Percentiles rank a stretch among this genome's conserved stretches.
Evolutionary conservation across 2,113 vertebrate genomes (phyloP).

Genomic region (Geococcyx californianus): DNA sequence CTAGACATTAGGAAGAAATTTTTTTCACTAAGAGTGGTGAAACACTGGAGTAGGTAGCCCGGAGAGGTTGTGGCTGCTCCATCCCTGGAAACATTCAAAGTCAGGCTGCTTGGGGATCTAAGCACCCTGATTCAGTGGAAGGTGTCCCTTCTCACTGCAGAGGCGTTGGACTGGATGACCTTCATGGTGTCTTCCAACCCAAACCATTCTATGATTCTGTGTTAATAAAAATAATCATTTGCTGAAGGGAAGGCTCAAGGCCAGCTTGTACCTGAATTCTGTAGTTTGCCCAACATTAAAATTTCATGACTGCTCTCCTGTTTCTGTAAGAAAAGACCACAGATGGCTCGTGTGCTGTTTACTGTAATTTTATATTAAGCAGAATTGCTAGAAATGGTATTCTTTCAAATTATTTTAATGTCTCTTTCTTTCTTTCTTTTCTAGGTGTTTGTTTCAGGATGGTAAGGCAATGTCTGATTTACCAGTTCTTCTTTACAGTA

Average conservation of each 20-base stretch:
- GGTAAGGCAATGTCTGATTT: constrained; percentile 79
- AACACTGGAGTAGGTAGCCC: too few species aligned
- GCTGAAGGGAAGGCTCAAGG: neutral
- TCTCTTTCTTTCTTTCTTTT: constrained; percentile 29
- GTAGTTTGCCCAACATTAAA: fast-evolving
- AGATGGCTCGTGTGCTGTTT: fast-evolving
- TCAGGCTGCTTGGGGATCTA: too few species aligned
- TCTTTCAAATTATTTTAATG: neutral
- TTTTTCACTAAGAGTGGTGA: too few species aligned
- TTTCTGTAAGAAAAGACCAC: fast-evolving
- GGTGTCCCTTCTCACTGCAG: too few species aligned
- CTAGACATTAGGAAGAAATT: too few species aligned
- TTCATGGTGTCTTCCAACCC: too few species aligned
- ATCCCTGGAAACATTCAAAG: too few species aligned
- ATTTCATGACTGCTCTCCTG: fast-evolving
- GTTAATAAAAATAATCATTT: fast-evolving
- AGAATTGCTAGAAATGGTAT: neutral
- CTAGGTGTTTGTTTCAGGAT: constrained; percentile 94
- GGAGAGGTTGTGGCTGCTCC: too few species aligned
- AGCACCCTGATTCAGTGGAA: too few species aligned
- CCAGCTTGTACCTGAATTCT: too few species aligned
- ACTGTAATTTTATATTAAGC: neutral
- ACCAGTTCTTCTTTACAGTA: neutral
- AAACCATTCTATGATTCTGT: too few species aligned
- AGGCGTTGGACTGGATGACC: too few species aligned